These are phyloP conservation scores for Psylliodes chrysocephalus DNA, from an alignment of 2,888 invertebrate genomes.

Conservation along the genomic window DNA sequence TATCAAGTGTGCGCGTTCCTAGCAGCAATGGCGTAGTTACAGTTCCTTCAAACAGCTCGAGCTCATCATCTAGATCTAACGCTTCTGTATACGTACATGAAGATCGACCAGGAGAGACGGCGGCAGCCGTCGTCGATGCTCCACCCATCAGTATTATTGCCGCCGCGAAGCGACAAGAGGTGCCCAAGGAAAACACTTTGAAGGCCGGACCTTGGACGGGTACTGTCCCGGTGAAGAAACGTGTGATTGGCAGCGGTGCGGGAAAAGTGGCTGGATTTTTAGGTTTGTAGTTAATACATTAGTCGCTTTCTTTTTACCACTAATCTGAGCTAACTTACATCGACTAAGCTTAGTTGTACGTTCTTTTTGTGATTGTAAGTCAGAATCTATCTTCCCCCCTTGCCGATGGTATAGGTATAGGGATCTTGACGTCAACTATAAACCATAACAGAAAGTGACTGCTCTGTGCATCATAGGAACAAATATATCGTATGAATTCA, in stretches of 20 bases:
- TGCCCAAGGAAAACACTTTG: slow-evolving; percentile 75
- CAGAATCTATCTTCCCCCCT: no score
- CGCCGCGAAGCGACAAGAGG: slow-evolving; percentile 67
- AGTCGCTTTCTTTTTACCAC: no score
- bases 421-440: no score
- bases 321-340: no score
- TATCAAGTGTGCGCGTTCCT: slow-evolving; percentile 63
- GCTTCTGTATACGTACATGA: slow-evolving; percentile 52
- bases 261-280: slow-evolving; percentile 60
- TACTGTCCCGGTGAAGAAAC: slow-evolving; percentile 54
- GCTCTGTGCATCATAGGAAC: no score
- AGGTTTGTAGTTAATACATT: slow-evolving; percentile 56
- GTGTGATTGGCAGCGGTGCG: slow-evolving; percentile 50
- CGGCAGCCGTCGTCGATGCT: slow-evolving; percentile 57
- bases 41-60: slow-evolving; percentile 41
- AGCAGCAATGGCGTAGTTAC: slow-evolving; percentile 46
- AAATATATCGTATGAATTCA: no score
- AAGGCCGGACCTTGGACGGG: slow-evolving; percentile 78
- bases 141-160: slow-evolving; percentile 68
- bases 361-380: no score
- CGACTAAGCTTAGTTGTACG: no score
- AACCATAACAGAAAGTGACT: no score
- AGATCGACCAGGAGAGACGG: slow-evolving; percentile 56
- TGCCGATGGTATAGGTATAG: no score
- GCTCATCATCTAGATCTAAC: slow-evolving; percentile 57